Evolutionary conservation across 1,140 invertebrate species (phyloP), one percentile per base, ranked within the genome.

Genomic region (Neotoxoptera formosana): DNA sequence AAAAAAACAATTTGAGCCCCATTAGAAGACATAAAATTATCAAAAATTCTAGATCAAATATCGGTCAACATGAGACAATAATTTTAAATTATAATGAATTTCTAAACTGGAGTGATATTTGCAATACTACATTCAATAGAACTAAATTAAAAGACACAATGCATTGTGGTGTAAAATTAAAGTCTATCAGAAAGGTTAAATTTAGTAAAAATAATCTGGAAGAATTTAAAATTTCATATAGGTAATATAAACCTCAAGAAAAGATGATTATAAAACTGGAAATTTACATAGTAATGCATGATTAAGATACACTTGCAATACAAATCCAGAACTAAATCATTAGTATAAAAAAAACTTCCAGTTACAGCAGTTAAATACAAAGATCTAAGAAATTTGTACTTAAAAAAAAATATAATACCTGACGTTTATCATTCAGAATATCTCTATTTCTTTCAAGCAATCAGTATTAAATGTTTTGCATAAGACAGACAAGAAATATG

Each of bases 21-120:
- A 90, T 94, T 36, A 20, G n/a, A 92, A 81, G 56, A 3, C 67
- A n/a, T n/a, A 76, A n/a, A 76, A 14, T 34, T 3, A 76, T 76
- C 4, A 76, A n/a, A 76, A 76, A 76, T n/a, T 34, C 67, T 1
- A n/a, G n/a, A 76, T 14, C 67, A 0, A 76, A 76, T n/a, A 1
- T 76, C 34, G 67, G 67, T 0, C n/a, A 0, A n/a, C 34, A 76
- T 76, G 67, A 76, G 17, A 76, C 67, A 76, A 76, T 76, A n/a
- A 34, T n/a, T n/a, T 76, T 76, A 76, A 76, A 34, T 17, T 34
- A 76, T 76, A 76, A 76, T n/a, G 67, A 76, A 11, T 76, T 76
- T 76, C 14, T 76, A 14, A 34, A 76, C 67, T 76, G 60, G 60
- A 25, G 2, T 67, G 60, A 67, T 2, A 25, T 67, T 3, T 67